These are phyloP conservation scores for Sphaerodactylus townsendi DNA, from an alignment of 2,113 vertebrate genomes.

Conservation along the genomic window DNA sequence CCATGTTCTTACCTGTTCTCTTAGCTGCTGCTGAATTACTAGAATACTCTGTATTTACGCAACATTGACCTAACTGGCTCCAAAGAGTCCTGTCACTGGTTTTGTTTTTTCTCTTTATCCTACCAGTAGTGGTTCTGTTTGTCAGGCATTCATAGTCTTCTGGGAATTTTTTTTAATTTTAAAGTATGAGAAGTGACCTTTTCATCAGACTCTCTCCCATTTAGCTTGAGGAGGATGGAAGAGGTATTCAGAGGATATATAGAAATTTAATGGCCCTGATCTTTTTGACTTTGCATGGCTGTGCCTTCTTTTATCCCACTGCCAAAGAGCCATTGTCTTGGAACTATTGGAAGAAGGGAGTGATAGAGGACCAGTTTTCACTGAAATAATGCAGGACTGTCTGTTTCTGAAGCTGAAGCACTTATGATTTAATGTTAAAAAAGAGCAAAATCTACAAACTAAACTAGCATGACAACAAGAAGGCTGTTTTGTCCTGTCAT, in stretches of 20 bases:
- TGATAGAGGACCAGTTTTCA: background rate
- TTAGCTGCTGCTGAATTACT: background rate
- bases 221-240: background rate
- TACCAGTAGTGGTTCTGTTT: background rate
- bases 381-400: background rate
- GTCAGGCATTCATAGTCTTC: background rate
- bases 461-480: no score
- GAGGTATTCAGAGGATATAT: background rate
- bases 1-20: background rate
- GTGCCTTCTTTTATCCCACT: background rate
- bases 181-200: background rate
- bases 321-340: background rate
- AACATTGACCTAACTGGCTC: background rate
- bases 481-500: no score
- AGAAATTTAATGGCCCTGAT: background rate
- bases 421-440: no score
- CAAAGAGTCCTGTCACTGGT: background rate
- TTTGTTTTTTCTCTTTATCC: background rate
- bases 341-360: background rate
- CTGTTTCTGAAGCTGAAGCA: background rate
- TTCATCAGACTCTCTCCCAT: no score
- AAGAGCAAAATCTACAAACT: no score
- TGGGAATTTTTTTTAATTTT: background rate
- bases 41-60: background rate
- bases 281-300: background rate